These are phyloP conservation scores for Penaeus indicus DNA, from an alignment of 1,140 invertebrate genomes.

Conservation along the genomic window DNA sequence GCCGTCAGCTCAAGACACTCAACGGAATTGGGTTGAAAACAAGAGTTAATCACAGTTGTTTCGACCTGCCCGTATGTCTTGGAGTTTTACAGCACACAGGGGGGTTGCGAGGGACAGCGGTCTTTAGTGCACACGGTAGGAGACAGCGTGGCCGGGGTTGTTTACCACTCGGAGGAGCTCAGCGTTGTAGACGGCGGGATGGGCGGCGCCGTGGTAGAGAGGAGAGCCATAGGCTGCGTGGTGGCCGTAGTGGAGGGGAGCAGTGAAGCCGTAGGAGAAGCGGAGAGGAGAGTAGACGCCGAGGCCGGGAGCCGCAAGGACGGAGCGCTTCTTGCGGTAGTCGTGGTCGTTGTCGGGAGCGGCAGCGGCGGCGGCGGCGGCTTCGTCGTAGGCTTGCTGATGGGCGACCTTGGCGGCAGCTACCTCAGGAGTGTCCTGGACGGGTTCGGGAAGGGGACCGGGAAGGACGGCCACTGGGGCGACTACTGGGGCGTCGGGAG, in stretches of 20 bases:
- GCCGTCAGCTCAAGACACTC: no score
- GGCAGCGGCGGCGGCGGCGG: constrained; percentile 4
- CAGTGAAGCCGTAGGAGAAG: constrained; percentile 27
- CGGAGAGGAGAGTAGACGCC: constrained; percentile 4
- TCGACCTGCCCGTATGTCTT: no score
- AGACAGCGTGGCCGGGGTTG: constrained; percentile 57
- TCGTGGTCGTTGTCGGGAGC: constrained; percentile 23
- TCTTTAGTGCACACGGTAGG: constrained; percentile 50
- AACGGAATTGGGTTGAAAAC: no score
- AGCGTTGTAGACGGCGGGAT: constrained; percentile 17
- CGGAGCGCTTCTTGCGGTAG: constrained; percentile 31
- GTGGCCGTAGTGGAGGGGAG: constrained; percentile 29
- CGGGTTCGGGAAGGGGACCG: constrained; percentile 29
- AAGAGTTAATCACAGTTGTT: no score
- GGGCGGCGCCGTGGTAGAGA: neutral
- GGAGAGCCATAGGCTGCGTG: neutral
- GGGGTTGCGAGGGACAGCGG: no score
- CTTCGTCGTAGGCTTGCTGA: constrained; percentile 4
- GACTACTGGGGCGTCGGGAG: constrained; percentile 35
- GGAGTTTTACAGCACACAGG: no score
- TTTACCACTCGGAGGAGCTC: constrained; percentile 33
- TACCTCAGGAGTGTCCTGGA: constrained; percentile 52
- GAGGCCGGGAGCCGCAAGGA: neutral
- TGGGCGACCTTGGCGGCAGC: constrained; percentile 41
- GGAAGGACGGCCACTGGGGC: neutral